Conservation (phyloP, 2,888 invertebrate genomes). For the Oscheius onirici region DNA sequence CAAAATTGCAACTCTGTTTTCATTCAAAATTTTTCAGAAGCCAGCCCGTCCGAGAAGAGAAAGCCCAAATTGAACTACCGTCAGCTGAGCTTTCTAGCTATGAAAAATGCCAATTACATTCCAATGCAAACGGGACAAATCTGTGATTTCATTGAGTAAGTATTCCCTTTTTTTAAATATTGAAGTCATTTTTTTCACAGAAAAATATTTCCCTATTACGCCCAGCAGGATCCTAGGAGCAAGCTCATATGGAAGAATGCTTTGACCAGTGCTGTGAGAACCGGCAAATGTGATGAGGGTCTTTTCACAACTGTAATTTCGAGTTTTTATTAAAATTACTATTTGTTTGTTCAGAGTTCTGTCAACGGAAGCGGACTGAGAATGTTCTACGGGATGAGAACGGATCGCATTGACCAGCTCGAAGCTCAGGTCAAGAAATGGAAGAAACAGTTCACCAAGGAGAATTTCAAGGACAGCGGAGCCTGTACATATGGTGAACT, state of each 20-base stretch:
- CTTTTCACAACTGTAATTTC: slow-evolving; percentile 14
- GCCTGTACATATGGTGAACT: not conserved
- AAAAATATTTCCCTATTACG: slow-evolving; percentile 9
- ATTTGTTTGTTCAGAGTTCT: slow-evolving; percentile 5
- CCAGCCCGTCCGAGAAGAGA: not conserved
- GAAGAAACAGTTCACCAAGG: not conserved
- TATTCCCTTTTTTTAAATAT: not conserved
- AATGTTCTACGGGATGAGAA: slow-evolving; percentile 25
- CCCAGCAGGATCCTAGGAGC: not conserved
- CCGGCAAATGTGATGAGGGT: slow-evolving; percentile 24
- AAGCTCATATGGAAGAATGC: slow-evolving; percentile 20
- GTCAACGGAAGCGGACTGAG: slow-evolving; percentile 16
- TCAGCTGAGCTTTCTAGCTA: slow-evolving; percentile 19
- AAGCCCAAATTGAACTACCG: slow-evolving; percentile 22
- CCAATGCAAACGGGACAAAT: slow-evolving; percentile 24
- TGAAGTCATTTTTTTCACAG: too few relatives aligned
- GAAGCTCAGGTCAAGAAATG: slow-evolving; percentile 11
- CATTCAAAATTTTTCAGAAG: not conserved
- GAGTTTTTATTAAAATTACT: not conserved
- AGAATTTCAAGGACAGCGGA: not conserved
- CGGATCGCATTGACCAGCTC: slow-evolving; percentile 3
- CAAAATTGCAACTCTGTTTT: too few relatives aligned
- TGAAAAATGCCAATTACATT: slow-evolving; percentile 27
- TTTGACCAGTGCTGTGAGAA: slow-evolving; percentile 11
- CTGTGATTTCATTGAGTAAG: slow-evolving; percentile 24